Base-by-base conservation (phyloP, 35 echinoderm and acorn worm genomes). In the Apostichopus japonicus region DNA sequence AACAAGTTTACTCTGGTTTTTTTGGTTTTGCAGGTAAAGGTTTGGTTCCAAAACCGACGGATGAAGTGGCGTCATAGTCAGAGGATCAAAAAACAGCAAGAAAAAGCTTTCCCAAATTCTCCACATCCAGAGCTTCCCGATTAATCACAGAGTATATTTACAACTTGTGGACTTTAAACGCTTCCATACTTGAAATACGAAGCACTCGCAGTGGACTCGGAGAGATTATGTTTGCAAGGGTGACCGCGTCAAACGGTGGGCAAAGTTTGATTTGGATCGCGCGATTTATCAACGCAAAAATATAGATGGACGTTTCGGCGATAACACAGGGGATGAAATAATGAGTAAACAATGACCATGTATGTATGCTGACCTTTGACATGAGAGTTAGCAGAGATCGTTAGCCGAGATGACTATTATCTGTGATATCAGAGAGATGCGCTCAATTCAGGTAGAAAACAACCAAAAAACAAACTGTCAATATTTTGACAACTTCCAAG, bases 1-100 rank as follows among this genome's bases (percentile, higher is more conserved):
- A 7, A 44, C 33, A 44, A 44, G 57, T 10, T 61, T 61, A 61
- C 7, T 61, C 63, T 15, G 19, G 23, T 75, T 75, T 22, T 56
- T 59, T 16, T 58, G 61, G 14, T 59, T 6, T 19, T 84, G 10
- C 77, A 99, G 97, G 97, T 99, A 21, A 99, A 99, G 84, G 97
- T 99, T 56, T 99, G 97, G 97, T 99, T 99, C 78, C 97, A 99
- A 94, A 99, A 99, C 90, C 93, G 97, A 6, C 91, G 97, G n/a
- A 99, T 99, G 97, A 99, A 99, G 77, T 99, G 97, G 97, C 93
- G 97, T 6, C 97, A 99, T 77, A 94, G 90, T 78, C 96, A 98
- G 78, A 94, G 92, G 24, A 91, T 94, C n/a, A 91, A 92, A 23
- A 88, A 90, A 33, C 89, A 81, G 54, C 89, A 94, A 19, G 72